These are phyloP conservation scores for Apostichopus leukothele DNA, from an alignment of 53 echinoderm and acorn worm genomes.

Conservation along the genomic window DNA sequence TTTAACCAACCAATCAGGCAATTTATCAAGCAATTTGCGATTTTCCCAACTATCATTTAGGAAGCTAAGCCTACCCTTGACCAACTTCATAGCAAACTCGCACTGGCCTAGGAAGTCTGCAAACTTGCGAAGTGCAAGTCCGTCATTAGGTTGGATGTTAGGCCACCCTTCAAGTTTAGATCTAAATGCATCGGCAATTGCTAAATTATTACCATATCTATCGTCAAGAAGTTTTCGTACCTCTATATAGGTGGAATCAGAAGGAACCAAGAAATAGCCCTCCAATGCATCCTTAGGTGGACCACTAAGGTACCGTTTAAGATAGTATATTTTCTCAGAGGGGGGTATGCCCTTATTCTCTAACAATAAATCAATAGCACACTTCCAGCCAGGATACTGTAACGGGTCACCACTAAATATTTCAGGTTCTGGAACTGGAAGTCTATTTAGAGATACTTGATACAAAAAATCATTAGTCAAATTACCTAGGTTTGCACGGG, in stretches of 20 bases:
- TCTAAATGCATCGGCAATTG: conserved; percentile 27
- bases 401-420: too few species aligned
- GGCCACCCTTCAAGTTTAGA: not conserved
- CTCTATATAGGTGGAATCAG: not conserved
- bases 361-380: too few species aligned
- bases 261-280: conserved; percentile 8
- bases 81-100: too few species aligned
- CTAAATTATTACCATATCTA: conserved; percentile 12
- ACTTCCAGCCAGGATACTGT: too few species aligned
- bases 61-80: not conserved
- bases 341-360: conserved; percentile 6
- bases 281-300: not conserved
- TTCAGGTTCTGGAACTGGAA: too few species aligned
- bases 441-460: too few species aligned
- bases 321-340: conserved; percentile 5
- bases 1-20: conserved; percentile 15
- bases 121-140: too few species aligned
- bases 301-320: not conserved
- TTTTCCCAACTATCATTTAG: not conserved
- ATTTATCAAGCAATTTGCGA: not conserved
- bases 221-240: conserved; percentile 18
- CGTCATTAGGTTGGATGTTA: too few species aligned
- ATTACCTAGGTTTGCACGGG: not conserved
- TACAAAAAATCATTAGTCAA: not conserved
- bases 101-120: too few species aligned